Conservation (phyloP, 92 coral and sea anemone genomes). For the Epizoanthus scotinus region DNA sequence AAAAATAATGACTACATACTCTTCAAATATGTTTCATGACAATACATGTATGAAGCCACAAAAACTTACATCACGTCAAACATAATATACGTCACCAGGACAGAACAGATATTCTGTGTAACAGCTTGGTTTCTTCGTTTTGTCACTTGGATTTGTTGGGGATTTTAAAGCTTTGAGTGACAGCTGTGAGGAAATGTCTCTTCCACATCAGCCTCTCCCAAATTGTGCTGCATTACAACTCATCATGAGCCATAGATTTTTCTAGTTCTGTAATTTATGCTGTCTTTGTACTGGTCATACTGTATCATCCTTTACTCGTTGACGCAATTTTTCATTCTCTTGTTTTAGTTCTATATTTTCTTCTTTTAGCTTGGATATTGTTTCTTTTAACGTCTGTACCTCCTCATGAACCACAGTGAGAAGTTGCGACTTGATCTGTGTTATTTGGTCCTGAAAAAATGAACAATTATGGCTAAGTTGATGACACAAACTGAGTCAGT, state of each 20-base stretch:
- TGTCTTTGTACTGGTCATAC: constrained; percentile 13
- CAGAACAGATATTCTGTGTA: constrained; percentile 4
- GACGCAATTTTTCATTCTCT: constrained; percentile 92
- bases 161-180: background rate
- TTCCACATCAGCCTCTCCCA: constrained; percentile 8
- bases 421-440: constrained; percentile 91
- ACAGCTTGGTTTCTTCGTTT: constrained; percentile 31
- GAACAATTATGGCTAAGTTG: background rate
- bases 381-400: constrained; percentile 95
- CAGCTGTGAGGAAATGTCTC: background rate
- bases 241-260: background rate
- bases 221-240: background rate
- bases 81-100: background rate
- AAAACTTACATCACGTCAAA: constrained; percentile 10
- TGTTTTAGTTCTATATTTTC: constrained; percentile 89
- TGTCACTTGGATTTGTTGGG: constrained; percentile 28
- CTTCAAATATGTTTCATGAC: background rate
- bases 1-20: background rate
- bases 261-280: background rate
- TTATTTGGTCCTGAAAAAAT: constrained; percentile 89
- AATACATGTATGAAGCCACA: background rate
- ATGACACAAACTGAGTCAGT: too few species aligned
- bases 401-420: constrained; percentile 93
- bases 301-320: constrained; percentile 43
- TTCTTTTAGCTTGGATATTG: constrained; percentile 86